Conservation (phyloP, 2,113 vertebrate genomes). For the Indicator maculatus region DNA sequence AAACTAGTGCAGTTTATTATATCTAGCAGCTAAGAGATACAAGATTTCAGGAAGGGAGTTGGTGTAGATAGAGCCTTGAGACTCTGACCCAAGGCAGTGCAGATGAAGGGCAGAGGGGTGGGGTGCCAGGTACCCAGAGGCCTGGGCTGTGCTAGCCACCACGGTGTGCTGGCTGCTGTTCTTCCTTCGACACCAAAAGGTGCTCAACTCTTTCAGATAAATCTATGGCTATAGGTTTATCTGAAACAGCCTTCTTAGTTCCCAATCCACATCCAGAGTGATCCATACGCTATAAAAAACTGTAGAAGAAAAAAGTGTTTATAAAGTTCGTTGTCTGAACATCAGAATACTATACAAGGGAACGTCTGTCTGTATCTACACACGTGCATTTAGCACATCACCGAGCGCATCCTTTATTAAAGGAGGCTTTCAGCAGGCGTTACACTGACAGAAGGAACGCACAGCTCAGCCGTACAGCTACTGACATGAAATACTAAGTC, state of each 20-base stretch:
- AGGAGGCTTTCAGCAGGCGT: accelerated
- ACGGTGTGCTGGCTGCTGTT: background rate
- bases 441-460: no score
- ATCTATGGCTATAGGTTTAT: background rate
- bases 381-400: background rate
- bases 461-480: background rate
- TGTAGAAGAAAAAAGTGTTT: background rate
- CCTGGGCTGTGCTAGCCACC: background rate
- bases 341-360: accelerated
- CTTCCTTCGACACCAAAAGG: background rate
- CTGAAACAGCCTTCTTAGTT: background rate
- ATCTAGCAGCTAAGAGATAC: background rate
- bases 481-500: constrained; percentile 65
- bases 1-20: background rate
- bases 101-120: accelerated
- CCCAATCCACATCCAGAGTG: background rate
- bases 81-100: background rate
- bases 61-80: background rate
- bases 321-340: background rate
- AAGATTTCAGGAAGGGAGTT: background rate
- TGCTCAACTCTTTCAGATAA: background rate
- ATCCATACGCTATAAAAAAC: background rate
- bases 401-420: accelerated
- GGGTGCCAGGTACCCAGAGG: background rate
- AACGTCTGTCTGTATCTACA: accelerated